phyloP scores from a whole-genome alignment of 2,888 invertebrate genomes.

The Seira sanloemensis region DNA sequence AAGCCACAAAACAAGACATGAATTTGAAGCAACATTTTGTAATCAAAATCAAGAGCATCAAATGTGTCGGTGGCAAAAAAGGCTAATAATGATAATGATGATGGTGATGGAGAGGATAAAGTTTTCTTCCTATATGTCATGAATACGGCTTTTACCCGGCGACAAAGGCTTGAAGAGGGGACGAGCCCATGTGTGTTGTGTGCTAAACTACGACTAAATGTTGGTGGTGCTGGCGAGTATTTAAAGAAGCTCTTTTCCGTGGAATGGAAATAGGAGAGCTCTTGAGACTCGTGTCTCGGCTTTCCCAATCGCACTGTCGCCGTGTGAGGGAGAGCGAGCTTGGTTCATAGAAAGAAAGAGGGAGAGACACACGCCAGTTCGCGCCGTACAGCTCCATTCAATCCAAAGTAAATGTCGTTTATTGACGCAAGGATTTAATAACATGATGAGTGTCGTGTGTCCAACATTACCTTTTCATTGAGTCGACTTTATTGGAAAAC shows the following conservation, averaged over 20 bases:
- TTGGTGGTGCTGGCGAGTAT: constrained; percentile 41
- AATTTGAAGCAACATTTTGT: no score
- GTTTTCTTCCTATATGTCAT: no score
- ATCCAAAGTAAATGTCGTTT: constrained; percentile 40
- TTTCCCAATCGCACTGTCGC: constrained; percentile 26
- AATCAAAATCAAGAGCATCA: no score
- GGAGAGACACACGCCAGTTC: not conserved
- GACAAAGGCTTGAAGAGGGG: constrained; percentile 14
- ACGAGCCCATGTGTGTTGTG: constrained; percentile 27
- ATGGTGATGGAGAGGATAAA: constrained; percentile 10
- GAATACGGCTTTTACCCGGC: no score
- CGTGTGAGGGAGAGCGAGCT: not conserved
- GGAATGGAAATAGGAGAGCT: constrained; percentile 63
- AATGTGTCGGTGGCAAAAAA: constrained; percentile 14
- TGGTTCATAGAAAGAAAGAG: no score
- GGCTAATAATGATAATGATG: not conserved
- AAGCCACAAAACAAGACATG: no score
- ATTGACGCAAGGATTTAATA: constrained; percentile 74
- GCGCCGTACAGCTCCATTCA: constrained; percentile 3
- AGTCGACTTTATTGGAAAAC: constrained; percentile 68
- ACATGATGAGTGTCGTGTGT: constrained; percentile 73
- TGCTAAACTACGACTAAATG: constrained; percentile 50
- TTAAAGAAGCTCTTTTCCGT: constrained; percentile 4
- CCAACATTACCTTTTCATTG: constrained; percentile 69
- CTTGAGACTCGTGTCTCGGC: constrained; percentile 63